These are phyloP conservation scores for Hemithea aestivaria DNA, from an alignment of 2,888 invertebrate genomes.

Conservation along the genomic window DNA sequence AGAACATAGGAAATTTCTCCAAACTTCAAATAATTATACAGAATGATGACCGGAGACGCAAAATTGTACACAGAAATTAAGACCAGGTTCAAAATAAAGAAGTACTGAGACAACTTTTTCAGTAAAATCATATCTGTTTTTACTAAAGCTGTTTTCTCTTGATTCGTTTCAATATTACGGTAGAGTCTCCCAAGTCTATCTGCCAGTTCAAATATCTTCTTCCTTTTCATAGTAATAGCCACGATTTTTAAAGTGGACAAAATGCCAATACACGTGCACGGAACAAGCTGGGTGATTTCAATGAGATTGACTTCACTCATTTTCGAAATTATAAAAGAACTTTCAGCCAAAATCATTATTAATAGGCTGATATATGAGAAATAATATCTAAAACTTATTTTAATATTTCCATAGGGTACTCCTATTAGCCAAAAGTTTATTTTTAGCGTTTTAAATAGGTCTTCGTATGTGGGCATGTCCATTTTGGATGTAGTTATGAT, in stretches of 20 bases:
- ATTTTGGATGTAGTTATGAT: constrained; percentile 24
- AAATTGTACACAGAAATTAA: constrained; percentile 62
- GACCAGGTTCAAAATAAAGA: constrained; percentile 49
- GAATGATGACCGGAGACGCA: constrained; percentile 45
- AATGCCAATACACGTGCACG: constrained; percentile 46
- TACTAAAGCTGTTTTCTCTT: constrained; percentile 34
- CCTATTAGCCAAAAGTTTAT: constrained; percentile 47
- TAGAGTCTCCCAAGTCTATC: constrained; percentile 39
- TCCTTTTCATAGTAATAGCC: constrained; percentile 31
- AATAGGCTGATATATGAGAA: constrained; percentile 27
- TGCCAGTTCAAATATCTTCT: constrained; percentile 40
- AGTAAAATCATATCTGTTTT: constrained; percentile 40
- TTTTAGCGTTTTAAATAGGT: constrained; percentile 48
- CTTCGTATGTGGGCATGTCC: constrained; percentile 47
- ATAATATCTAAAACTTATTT: constrained; percentile 37
- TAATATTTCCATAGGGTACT: constrained; percentile 38
- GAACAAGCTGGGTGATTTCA: constrained; percentile 50
- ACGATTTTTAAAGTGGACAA: constrained; percentile 45
- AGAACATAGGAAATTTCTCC: constrained; percentile 38
- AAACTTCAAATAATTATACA: constrained; percentile 39
- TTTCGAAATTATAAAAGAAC: constrained; percentile 42
- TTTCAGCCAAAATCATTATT: constrained; percentile 38
- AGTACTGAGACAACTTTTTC: constrained; percentile 48
- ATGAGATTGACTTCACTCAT: constrained; percentile 52
- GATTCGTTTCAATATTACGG: constrained; percentile 33